Conservation (phyloP, 2,113 vertebrate genomes). For the Coregonus clupeaformis region DNA sequence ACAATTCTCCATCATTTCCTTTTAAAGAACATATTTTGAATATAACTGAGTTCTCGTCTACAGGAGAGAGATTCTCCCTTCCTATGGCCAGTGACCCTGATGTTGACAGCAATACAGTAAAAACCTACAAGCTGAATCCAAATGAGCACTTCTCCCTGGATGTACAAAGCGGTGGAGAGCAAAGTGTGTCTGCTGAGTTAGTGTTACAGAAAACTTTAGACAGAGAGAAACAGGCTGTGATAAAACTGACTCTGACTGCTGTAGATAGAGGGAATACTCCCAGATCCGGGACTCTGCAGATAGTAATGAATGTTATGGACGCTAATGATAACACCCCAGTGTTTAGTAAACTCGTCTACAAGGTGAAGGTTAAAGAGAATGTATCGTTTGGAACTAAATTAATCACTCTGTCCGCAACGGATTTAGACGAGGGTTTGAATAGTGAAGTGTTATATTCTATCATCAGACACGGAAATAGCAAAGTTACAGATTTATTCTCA, state of each 20-base stretch:
- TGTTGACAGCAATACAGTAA: constrained; percentile 29
- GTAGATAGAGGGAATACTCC: constrained; percentile 33
- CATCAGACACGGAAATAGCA: constrained; percentile 48
- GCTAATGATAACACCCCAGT: constrained; percentile 35
- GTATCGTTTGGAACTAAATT: constrained; percentile 6
- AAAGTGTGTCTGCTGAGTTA: constrained; percentile 20
- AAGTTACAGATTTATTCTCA: constrained; percentile 60
- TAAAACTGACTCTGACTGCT: neutral
- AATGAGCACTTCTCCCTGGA: constrained; percentile 40
- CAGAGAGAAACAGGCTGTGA: neutral
- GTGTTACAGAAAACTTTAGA: neutral
- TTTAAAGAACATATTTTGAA: neutral
- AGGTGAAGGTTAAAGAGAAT: constrained; percentile 24
- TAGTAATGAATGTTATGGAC: constrained; percentile 32
- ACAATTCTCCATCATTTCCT: constrained; percentile 34
- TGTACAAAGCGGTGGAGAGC: constrained; percentile 19
- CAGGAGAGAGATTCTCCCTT: constrained; percentile 24
- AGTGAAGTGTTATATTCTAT: constrained; percentile 38
- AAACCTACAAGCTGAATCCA: constrained; percentile 19
- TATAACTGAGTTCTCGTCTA: constrained; percentile 6
- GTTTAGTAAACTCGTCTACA: constrained; percentile 24
- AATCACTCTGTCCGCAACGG: constrained; percentile 28
- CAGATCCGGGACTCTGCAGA: constrained; percentile 25
- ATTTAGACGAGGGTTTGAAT: constrained; percentile 29
- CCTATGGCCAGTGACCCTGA: constrained; percentile 15